Base-by-base conservation (phyloP, 1,140 invertebrate genomes). In the Manduca sexta region DNA sequence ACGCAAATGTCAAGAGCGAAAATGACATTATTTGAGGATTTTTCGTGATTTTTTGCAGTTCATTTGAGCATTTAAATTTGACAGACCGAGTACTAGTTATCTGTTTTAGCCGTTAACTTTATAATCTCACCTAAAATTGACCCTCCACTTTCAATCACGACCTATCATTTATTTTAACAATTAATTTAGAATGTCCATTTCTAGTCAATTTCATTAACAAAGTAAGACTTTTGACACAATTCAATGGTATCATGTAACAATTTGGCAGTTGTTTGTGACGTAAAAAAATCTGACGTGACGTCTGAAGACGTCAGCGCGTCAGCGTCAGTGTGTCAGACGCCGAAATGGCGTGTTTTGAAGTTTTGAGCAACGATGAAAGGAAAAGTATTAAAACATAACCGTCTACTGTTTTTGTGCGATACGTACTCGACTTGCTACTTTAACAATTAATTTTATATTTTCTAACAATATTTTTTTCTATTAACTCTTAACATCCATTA, bases 391-490 rank as follows among this genome's bases (percentile, higher is more conserved):
- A 30, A 31, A 43, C 11, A 43, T 10, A 31, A 44, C 7, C 15
- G 5, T 45, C 57, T 69, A 69, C 64, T 47, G 40, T 44, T 48
- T 69, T 76, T 74, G 73, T 76, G 73, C 73, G 73, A 74, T 56
- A 52, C 52, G 62, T 65, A 65, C 62, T 57, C 70, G 69, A 69
- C 68, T 54, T 59, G 69, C 59, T 34, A 56, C 26, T 69, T 69
- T 74, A 74, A 76, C 70, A 76, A 71, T 76, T 59, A 57, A 59
- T 59, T 45, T 60, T 59, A 67, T 47, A 60, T 65, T 60, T 31
- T 67, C 70, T 72, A 76, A 71, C 72, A 70, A 69, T 69, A 44
- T 51, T 51, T 71, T 63, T 60, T 62, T 67, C 56, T 60, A 53
- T 69, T 65, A 75, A 69, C 64, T 63, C 60, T 59, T 51, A 60